phyloP scores from a whole-genome alignment of 2,797 vertebrate species.

The Ptychadena robeensis region DNA sequence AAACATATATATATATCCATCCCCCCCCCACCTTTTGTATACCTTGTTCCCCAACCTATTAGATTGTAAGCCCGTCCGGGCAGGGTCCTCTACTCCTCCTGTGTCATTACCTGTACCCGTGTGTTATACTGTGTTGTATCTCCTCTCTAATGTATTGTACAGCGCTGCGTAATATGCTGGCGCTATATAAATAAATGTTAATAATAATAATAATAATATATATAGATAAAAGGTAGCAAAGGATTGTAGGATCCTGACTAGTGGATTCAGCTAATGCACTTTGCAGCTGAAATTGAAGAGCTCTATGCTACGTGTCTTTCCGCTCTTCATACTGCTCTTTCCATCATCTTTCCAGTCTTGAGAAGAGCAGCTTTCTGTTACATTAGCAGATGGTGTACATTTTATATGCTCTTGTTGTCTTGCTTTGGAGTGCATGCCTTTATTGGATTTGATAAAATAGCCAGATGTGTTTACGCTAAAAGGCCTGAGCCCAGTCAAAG shows the following conservation, averaged over 20 bases:
- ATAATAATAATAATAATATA: too few species aligned
- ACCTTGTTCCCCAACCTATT: too few species aligned
- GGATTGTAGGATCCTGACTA: not conserved
- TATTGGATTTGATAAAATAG: conserved; percentile 71
- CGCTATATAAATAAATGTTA: too few species aligned
- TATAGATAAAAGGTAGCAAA: not conserved
- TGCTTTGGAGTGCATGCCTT: conserved; percentile 22
- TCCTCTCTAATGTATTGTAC: too few species aligned
- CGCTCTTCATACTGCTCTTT: not conserved
- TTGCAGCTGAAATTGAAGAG: not conserved
- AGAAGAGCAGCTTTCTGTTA: not conserved
- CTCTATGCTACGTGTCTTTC: not conserved
- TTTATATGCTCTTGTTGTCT: conserved; percentile 12
- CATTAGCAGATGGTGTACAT: conserved; percentile 21
- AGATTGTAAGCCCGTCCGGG: too few species aligned
- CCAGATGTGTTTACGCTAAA: conserved; percentile 67
- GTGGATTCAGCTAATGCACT: not conserved
- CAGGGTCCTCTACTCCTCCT: too few species aligned
- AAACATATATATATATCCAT: not conserved
- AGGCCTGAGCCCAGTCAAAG: conserved; percentile 66
- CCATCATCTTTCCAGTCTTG: too few species aligned
- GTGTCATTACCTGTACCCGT: too few species aligned
- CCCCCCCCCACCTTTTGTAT: too few species aligned
- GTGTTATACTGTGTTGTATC: too few species aligned
- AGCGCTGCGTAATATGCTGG: too few species aligned